Conservation (phyloP, 1,140 invertebrate genomes). For the Papilio machaon region DNA sequence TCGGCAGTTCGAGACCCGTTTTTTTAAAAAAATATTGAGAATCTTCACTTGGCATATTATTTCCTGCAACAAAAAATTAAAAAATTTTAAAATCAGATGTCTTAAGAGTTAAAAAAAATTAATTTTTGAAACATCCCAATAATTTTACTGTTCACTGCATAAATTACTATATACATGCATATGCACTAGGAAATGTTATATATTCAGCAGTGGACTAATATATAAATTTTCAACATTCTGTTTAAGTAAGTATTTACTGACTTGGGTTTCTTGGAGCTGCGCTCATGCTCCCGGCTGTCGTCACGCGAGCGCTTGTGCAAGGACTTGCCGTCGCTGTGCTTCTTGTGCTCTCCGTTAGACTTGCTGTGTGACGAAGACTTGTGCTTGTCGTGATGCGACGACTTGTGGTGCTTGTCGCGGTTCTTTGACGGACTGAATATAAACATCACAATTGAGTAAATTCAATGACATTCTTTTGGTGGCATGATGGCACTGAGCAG, state of each 20-base stretch:
- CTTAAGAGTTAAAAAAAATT: too few species aligned
- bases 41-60: constrained; percentile 52
- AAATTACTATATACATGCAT: too few species aligned
- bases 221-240: too few species aligned
- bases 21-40: constrained; percentile 43
- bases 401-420: constrained; percentile 77
- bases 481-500: too few species aligned
- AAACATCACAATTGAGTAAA: constrained; percentile 12
- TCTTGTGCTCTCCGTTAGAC: constrained; percentile 79
- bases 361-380: constrained; percentile 60
- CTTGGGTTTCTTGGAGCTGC: constrained; percentile 87
- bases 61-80: constrained; percentile 66
- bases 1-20: constrained; percentile 51
- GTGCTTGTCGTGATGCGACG: constrained; percentile 58
- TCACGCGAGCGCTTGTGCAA: constrained; percentile 87
- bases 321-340: constrained; percentile 64
- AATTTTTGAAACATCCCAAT: background rate
- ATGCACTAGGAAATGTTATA: too few species aligned
- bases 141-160: background rate
- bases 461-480: too few species aligned
- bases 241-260: constrained; percentile 58
- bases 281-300: constrained; percentile 86
- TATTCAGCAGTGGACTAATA: background rate
- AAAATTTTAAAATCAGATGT: constrained; percentile 27
- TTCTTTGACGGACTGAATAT: constrained; percentile 76